These are phyloP conservation scores for Procambarus clarkii DNA, from an alignment of 1,140 invertebrate species.

Conservation along the genomic window DNA sequence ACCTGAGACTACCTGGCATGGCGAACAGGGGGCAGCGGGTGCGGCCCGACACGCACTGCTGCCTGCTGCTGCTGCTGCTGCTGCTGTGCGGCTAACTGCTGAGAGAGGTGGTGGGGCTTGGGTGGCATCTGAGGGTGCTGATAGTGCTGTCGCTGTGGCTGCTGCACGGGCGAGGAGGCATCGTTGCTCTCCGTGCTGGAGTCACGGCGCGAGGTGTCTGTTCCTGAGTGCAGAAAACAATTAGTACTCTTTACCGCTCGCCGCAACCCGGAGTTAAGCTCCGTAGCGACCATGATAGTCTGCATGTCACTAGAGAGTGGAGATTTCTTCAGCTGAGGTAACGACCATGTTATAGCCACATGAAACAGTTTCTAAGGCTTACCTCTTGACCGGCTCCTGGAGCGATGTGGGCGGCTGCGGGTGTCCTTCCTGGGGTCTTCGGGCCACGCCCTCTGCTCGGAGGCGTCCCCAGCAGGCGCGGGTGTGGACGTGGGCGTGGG, in stretches of 20 bases:
- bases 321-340: no score
- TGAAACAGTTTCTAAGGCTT: no score
- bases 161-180: constrained; percentile 45
- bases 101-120: constrained; percentile 12
- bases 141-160: constrained; percentile 28
- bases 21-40: constrained; percentile 60
- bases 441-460: constrained; percentile 39
- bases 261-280: no score
- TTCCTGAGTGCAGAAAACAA: not conserved
- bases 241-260: no score
- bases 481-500: constrained; percentile 9
- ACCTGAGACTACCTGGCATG: constrained; percentile 69
- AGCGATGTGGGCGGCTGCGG: constrained; percentile 36
- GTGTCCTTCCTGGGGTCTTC: constrained; percentile 45
- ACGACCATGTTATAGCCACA: no score
- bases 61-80: constrained; percentile 8
- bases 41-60: constrained; percentile 38
- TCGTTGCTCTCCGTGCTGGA: constrained; percentile 61
- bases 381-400: constrained; percentile 51
- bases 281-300: no score
- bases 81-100: constrained; percentile 6
- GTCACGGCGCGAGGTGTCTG: constrained; percentile 18
- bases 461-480: not conserved
- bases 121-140: constrained; percentile 18
- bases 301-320: no score